A percentile compares a stretch with the other conserved stretches of the same genome.
Conservation (phyloP, 2,113 vertebrate genomes). For the Struthio camelus region DNA sequence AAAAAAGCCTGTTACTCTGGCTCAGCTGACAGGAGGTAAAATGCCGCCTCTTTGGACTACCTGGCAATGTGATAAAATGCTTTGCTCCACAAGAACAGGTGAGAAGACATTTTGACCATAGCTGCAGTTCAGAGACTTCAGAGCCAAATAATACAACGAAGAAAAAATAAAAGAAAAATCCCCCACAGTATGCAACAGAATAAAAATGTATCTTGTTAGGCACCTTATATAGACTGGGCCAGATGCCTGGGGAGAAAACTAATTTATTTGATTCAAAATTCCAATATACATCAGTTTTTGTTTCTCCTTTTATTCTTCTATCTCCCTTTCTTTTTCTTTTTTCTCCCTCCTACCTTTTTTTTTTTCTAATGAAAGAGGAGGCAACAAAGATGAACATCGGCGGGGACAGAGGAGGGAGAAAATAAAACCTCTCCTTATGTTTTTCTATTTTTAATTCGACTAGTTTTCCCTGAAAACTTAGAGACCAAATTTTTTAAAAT, state of each 20-base stretch:
- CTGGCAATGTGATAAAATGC: background rate
- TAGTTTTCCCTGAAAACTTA: background rate
- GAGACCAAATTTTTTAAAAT: background rate
- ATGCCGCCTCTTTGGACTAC: background rate
- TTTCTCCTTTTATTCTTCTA: background rate
- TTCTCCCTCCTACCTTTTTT: background rate
- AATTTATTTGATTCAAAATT: background rate
- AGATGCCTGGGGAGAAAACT: background rate
- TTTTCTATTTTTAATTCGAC: background rate
- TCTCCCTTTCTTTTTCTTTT: background rate
- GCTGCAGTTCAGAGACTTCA: background rate
- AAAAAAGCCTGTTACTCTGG: background rate
- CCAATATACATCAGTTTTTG: background rate
- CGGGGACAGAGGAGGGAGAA: background rate
- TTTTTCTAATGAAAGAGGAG: background rate
- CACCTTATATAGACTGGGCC: background rate
- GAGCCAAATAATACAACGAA: background rate
- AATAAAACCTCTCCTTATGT: background rate
- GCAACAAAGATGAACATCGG: background rate
- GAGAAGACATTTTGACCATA: background rate
- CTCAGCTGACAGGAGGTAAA: background rate
- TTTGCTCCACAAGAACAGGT: background rate
- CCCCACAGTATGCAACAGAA: background rate
- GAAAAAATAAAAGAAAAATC: background rate
- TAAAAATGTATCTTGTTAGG: background rate